Percentiles rank a stretch among this genome's conserved stretches.
These are phyloP conservation scores for Magallana nippona DNA, from an alignment of 2,888 invertebrate species.

Conservation along the genomic window DNA sequence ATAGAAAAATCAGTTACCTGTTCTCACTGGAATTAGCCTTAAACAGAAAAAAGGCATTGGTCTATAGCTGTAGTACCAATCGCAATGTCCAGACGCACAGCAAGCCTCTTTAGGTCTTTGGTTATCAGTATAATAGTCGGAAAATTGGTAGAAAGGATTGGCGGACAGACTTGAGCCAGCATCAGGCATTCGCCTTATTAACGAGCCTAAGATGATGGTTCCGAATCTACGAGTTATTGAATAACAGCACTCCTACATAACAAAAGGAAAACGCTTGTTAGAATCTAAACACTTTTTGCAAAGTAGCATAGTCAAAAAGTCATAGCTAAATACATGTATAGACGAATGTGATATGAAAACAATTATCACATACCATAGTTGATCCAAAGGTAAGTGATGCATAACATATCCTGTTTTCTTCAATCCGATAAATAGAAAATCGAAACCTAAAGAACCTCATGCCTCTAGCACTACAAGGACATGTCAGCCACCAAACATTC, in stretches of 20 bases:
- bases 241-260: constrained; percentile 42
- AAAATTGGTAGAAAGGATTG: constrained; percentile 15
- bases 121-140: constrained; percentile 20
- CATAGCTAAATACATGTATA: too few relatives aligned
- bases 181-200: neutral
- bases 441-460: neutral
- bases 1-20: neutral
- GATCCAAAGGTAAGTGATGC: neutral
- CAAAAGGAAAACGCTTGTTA: neutral
- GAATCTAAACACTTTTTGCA: too few relatives aligned
- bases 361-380: neutral
- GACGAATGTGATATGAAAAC: too few relatives aligned
- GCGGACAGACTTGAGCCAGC: constrained; percentile 4
- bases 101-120: constrained; percentile 33
- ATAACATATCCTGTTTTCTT: neutral
- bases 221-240: neutral
- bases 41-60: constrained; percentile 1
- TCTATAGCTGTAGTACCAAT: constrained; percentile 28
- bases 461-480: neutral
- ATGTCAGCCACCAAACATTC: neutral
- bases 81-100: constrained; percentile 35
- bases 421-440: neutral
- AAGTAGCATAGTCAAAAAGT: too few relatives aligned
- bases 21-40: constrained; percentile 2
- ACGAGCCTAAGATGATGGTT: neutral